A percentile compares a stretch with the other conserved stretches of the same genome.
phyloP scores from a whole-genome alignment of 2,797 vertebrate species.

The Erpetoichthys calabaricus region DNA sequence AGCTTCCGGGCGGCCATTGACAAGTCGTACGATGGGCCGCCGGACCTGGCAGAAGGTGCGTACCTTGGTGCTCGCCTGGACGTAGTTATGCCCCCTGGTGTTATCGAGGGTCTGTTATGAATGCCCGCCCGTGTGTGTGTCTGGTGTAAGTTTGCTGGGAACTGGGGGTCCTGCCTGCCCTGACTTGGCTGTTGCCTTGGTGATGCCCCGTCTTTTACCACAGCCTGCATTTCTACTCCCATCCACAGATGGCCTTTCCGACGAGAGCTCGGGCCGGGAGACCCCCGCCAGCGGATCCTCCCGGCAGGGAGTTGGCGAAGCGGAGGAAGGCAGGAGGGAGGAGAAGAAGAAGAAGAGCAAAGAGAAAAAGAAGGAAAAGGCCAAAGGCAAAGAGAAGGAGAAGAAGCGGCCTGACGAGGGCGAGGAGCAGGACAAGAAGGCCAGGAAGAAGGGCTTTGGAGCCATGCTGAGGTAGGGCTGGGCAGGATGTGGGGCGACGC shows the following conservation, averaged over 20 bases:
- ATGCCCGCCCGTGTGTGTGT: no score
- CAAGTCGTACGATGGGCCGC: conserved; percentile 86
- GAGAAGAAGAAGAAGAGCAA: conserved; percentile 68
- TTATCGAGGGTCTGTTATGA: no score
- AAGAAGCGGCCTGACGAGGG: conserved; percentile 61
- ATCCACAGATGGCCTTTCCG: conserved; percentile 67
- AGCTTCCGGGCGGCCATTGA: conserved; percentile 93
- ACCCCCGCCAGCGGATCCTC: conserved; percentile 62
- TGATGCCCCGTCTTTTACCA: background rate
- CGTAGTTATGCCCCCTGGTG: no score
- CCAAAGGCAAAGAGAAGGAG: conserved; percentile 64
- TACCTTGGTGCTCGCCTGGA: background rate
- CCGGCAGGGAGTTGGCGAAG: conserved; percentile 47
- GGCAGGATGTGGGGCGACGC: background rate
- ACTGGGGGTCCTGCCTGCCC: background rate
- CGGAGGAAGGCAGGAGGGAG: conserved; percentile 53
- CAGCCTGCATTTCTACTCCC: no score
- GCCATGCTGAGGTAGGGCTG: conserved; percentile 68
- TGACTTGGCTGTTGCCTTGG: background rate
- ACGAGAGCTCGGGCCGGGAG: conserved; percentile 77
- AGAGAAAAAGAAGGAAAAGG: conserved; percentile 75
- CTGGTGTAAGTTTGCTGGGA: background rate
- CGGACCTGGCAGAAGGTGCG: conserved; percentile 72
- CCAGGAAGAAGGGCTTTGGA: conserved; percentile 76
- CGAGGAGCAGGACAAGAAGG: conserved; percentile 72